Base-by-base conservation (phyloP, 2,797 vertebrate genomes). In the Sebastes vulpes region DNA sequence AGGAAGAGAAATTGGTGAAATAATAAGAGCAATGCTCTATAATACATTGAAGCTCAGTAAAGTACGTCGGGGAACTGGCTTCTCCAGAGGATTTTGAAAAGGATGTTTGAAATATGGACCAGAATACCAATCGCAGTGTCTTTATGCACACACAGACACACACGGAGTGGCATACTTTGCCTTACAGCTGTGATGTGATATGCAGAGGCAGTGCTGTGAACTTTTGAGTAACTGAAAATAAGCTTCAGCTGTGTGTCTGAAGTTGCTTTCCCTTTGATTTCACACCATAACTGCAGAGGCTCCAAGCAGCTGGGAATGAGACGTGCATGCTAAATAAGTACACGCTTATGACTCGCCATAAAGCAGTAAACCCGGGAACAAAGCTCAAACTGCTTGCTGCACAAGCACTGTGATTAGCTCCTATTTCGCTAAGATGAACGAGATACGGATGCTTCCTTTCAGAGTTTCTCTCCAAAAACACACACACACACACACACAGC, bases 181-280 rank as follows among this genome's bases (percentile, higher is more conserved):
- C 82, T 79, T 66, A 65, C 75, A 90, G 82, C 87, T 85, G 63
- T 80, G 56, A 83, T 71, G 60, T 78, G 56, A 83, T 71, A 60
- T 78, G 74, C 53, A 72, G 67, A 86, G 67, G 81, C 77, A 72
- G 50, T 65, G 71, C 68, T 83, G 74, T 74, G 32, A 23, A 63
- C 63, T 82, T 79, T 75, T 79, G 31, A 80, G 63, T 59, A 42
- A 66, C 28, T 4, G 20, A 12, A 56, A 81, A 89, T 82, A 82
- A 78, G 59, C 72, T 83, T 68, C 28, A 74, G 61, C 38, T 88
- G 63, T 94, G 94, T 94, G 94, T 1, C 94, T 75, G 12, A 75
- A 60, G 57, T 78, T 80, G 48, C 18, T 84, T 69, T 83, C 66
- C 64, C 68, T 93, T 91, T 93, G 90, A 89, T 90, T 88, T 87